These are phyloP conservation scores for Asarcornis scutulata DNA, from an alignment of 2,113 vertebrate genomes.

Conservation along the genomic window DNA sequence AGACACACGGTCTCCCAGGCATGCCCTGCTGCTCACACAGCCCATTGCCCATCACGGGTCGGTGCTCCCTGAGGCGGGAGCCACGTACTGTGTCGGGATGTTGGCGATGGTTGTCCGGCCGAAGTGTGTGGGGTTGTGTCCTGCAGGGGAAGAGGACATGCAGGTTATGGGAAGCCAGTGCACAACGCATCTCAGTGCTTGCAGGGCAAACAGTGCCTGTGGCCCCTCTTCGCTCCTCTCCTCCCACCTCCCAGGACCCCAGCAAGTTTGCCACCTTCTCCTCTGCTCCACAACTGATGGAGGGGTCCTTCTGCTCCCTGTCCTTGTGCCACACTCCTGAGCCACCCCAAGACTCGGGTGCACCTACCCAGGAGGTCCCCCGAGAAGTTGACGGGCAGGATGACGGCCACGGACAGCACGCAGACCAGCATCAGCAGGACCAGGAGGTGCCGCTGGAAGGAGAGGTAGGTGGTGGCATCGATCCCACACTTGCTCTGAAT, in stretches of 20 bases:
- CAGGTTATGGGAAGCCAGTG: background rate
- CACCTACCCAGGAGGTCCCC: conserved; percentile 90
- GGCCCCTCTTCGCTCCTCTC: background rate
- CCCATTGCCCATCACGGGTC: rapidly evolving
- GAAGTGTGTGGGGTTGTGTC: conserved; percentile 88
- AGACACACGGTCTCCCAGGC: rapidly evolving
- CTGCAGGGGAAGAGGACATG: conserved; percentile 74
- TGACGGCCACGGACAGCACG: conserved; percentile 89
- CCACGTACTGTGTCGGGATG: conserved; percentile 89
- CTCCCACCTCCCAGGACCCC: background rate
- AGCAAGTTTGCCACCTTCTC: background rate
- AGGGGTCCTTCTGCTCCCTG: background rate
- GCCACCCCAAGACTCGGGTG: background rate
- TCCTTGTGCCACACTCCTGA: background rate
- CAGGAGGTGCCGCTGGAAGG: conserved; percentile 95
- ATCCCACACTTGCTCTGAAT: conserved; percentile 94
- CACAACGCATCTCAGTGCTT: rapidly evolving
- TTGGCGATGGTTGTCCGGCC: conserved; percentile 95
- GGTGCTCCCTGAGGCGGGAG: background rate
- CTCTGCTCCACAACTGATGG: background rate
- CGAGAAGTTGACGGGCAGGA: conserved; percentile 94
- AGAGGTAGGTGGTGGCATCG: conserved; percentile 93
- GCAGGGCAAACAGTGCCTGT: background rate
- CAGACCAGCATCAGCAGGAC: conserved; percentile 88
- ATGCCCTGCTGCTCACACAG: background rate